Conservation (phyloP, 2,888 invertebrate species). For the Melinaea menophilus region DNA sequence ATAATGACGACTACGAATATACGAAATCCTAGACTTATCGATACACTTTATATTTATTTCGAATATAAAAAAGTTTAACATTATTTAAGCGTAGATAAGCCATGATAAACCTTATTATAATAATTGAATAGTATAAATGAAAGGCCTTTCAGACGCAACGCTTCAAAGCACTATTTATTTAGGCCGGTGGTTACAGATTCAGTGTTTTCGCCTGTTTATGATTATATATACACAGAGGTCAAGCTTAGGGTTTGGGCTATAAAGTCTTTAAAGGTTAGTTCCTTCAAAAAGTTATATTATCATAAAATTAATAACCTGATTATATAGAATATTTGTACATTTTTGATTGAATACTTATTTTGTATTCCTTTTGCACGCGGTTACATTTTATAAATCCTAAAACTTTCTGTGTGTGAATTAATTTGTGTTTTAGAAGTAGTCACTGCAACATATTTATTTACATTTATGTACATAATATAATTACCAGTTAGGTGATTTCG, state of each 20-base stretch:
- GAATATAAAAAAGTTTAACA: neutral
- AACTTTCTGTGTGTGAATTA: slow-evolving; percentile 21
- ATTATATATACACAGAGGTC: neutral
- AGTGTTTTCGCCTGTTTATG: slow-evolving; percentile 5
- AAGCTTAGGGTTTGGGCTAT: neutral
- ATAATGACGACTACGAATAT: too few relatives aligned
- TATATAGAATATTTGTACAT: too few relatives aligned
- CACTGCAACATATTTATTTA: slow-evolving; percentile 8
- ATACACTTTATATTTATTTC: too few relatives aligned
- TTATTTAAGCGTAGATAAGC: neutral
- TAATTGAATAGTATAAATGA: slow-evolving; percentile 7
- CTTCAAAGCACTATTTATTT: slow-evolving; percentile 21
- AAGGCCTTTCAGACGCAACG: slow-evolving; percentile 11
- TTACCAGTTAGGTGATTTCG: slow-evolving; percentile 38
- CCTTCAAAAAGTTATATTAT: slow-evolving; percentile 9
- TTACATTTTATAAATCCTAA: slow-evolving; percentile 45
- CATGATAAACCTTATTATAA: slow-evolving; percentile 6
- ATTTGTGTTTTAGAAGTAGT: slow-evolving; percentile 21
- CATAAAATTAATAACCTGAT: too few relatives aligned
- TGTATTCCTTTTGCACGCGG: slow-evolving; percentile 59
- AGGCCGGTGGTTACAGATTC: slow-evolving; percentile 10
- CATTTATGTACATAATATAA: slow-evolving; percentile 24
- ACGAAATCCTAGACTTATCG: too few relatives aligned
- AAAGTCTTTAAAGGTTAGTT: too few relatives aligned
- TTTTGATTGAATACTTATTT: slow-evolving; percentile 47